Base-by-base conservation (phyloP, 2,797 vertebrate genomes). In the Cuniculus paca region DNA sequence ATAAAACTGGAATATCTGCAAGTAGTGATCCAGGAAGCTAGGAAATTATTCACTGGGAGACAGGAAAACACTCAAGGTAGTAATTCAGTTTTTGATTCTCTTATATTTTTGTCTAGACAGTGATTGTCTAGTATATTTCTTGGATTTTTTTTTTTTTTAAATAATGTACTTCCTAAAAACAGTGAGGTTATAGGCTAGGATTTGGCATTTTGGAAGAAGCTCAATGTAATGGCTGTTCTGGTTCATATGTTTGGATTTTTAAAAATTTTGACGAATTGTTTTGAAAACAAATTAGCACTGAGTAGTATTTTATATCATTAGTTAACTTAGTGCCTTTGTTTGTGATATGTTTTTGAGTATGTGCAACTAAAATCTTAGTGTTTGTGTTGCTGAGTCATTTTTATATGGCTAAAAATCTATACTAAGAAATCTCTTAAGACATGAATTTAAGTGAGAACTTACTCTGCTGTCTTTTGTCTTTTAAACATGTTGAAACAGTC, bases 391-490 rank as follows among this genome's bases (percentile, higher is more conserved):
- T 56, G 52, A 52, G 61, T 88, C 31, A 54, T 93, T 92, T 95
- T 88, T 96, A 48, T 86, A 63, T 97, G 88, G 56, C 70, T 92
- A 60, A 91, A 90, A n/a, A 90, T 91, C 82, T 88, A 94, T 88
- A 63, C 91, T 92, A 80, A 61, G 74, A 83, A 88, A 22, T 88
- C 31, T 95, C 45, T 65, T 77, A 93, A 90, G 70, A 65, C 94
- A 16, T 92, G 61, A 92, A 68, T 96, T 88, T 96, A 93, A 94
- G 95, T 90, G 88, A 95, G 88, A 95, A 97, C 93, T 98, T 87
- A 97, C 70, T 96, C 95, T 95, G 52, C 83, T 97, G 93, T 98
- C 89, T 98, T 98, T 95, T 97, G 84, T 97, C 95, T 97, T 90
- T 96, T 93, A 95, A 97, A 96, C 96, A 74, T 81, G 88, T 84